Conservation (phyloP, 2,888 invertebrate genomes). For the Drosophila austrosaltans region DNA sequence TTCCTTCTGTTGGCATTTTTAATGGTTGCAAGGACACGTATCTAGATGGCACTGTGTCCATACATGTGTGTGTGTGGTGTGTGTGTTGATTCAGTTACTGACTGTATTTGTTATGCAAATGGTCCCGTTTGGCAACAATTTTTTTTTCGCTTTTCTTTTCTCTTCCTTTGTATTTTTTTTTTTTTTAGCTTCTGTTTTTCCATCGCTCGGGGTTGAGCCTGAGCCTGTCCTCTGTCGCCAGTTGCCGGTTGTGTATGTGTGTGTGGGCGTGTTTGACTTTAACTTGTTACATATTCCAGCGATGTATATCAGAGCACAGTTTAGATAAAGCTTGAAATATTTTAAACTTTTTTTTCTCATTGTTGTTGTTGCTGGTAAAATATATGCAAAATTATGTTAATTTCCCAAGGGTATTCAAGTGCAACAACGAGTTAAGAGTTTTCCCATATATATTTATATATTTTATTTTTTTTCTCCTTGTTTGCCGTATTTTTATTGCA, state of each 20-base stretch:
- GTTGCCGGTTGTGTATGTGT: constrained; percentile 11
- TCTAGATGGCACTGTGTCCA: constrained; percentile 29
- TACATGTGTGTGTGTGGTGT: constrained; percentile 17
- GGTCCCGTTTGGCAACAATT: constrained; percentile 60
- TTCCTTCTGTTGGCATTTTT: constrained; percentile 67
- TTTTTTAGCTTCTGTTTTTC: constrained; percentile 15
- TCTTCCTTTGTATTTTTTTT: constrained; percentile 31
- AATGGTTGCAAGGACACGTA: constrained; percentile 75
- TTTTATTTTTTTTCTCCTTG: no score
- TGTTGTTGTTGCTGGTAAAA: constrained; percentile 47
- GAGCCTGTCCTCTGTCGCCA: neutral
- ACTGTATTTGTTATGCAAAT: constrained; percentile 77
- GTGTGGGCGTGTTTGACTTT: constrained; percentile 53
- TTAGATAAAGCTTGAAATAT: constrained; percentile 52
- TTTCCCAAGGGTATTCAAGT: constrained; percentile 68
- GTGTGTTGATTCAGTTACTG: constrained; percentile 70
- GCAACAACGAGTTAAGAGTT: constrained; percentile 62
- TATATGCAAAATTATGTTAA: constrained; percentile 70
- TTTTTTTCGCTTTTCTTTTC: constrained; percentile 18
- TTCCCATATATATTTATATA: constrained; percentile 16
- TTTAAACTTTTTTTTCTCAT: constrained; percentile 33
- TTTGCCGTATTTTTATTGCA: constrained; percentile 44
- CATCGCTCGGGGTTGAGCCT: constrained; percentile 6
- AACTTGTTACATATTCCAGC: constrained; percentile 74
- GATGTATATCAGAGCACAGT: constrained; percentile 66